A percentile compares a stretch with the other conserved stretches of the same genome.
Conservation (phyloP, 2,113 vertebrate genomes). For the Spea bombifrons region DNA sequence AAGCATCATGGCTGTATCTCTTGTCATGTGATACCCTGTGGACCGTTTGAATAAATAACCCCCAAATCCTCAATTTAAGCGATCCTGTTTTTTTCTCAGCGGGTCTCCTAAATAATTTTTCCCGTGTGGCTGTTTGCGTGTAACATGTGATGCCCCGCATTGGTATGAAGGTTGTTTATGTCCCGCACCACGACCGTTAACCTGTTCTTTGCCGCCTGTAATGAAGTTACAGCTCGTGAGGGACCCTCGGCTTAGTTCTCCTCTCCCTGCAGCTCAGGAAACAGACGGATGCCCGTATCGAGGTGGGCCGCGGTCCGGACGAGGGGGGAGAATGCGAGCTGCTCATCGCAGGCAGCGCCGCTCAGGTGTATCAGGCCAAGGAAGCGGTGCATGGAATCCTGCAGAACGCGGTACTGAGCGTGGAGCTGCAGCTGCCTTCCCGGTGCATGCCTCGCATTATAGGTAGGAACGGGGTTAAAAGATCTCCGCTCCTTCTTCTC, state of each 20-base stretch:
- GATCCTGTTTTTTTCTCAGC: too few species aligned
- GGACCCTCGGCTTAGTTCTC: not conserved
- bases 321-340: conserved; percentile 58
- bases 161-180: too few species aligned
- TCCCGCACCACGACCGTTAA: too few species aligned
- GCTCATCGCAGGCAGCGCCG: conserved; percentile 75
- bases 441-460: conserved; percentile 82
- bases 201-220: too few species aligned
- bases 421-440: conserved; percentile 75
- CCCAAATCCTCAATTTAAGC: too few species aligned
- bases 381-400: conserved; percentile 74
- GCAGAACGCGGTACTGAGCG: conserved; percentile 63
- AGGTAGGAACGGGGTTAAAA: conserved; percentile 60
- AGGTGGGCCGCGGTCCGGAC: conserved; percentile 53
- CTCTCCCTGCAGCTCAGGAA: conserved; percentile 66
- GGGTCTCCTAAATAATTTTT: too few species aligned
- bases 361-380: conserved; percentile 70
- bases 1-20: too few species aligned
- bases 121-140: too few species aligned
- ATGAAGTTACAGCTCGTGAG: not conserved
- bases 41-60: too few species aligned
- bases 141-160: too few species aligned
- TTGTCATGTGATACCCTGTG: too few species aligned
- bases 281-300: conserved; percentile 73
- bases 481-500: not conserved